Base-by-base conservation (phyloP, 2,888 invertebrate genomes). In the Orthonychiurus folsomi region DNA sequence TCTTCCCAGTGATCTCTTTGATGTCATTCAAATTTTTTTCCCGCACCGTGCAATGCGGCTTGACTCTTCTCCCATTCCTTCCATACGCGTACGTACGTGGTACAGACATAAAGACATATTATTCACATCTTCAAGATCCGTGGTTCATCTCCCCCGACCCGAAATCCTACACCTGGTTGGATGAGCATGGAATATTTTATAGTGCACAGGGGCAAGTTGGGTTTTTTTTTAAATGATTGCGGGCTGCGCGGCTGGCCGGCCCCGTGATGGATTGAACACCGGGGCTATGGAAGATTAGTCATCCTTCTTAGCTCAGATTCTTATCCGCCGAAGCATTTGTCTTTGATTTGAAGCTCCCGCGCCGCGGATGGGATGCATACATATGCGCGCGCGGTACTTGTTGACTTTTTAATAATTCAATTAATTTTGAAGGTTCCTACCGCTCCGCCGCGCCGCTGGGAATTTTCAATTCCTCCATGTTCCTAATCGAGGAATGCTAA, bases 1-100 rank as follows among this genome's bases (percentile, higher is more conserved):
- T 70, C 69, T 70, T 69, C 63, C 60, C 52, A 67, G 65, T 69
- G 69, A 68, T 69, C 66, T 63, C 67, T 71, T 66, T 69, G 68
- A 71, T 71, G 68, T 68, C 69, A 69, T 67, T 71, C 67, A 67
- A 61, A 61, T 63, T 59, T 62, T 66, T 66, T 66, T 59, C n/a
- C n/a, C n/a, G n/a, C n/a, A n/a, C n/a, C n/a, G n/a, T n/a, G n/a
- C n/a, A n/a, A n/a, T n/a, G n/a, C n/a, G n/a, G n/a, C n/a, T n/a
- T n/a, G n/a, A n/a, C n/a, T n/a, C n/a, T n/a, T n/a, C n/a, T n/a
- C n/a, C n/a, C n/a, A n/a, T n/a, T n/a, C n/a, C n/a, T n/a, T n/a
- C n/a, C n/a, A n/a, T n/a, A n/a, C n/a, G n/a, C n/a, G n/a, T n/a
- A n/a, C n/a, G n/a, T n/a, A n/a, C n/a, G n/a, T n/a, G n/a, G n/a